Percentiles rank a stretch among this genome's conserved stretches.
Conservation (phyloP, 2,888 invertebrate genomes). For the Noctua comes region DNA sequence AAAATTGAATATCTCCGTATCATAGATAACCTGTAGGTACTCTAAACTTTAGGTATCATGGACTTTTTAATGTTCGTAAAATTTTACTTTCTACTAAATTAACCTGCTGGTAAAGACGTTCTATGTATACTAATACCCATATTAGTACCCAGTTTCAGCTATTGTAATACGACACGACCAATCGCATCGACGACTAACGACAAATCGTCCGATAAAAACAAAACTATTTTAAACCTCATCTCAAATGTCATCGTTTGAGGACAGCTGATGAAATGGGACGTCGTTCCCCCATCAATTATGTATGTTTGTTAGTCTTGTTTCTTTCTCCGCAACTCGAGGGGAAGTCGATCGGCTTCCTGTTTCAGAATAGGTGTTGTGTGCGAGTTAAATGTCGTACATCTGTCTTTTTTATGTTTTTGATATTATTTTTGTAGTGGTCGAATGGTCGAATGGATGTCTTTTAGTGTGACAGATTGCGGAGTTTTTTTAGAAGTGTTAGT, state of each 20-base stretch:
- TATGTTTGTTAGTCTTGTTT: constrained; percentile 67
- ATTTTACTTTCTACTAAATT: neutral
- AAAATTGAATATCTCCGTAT: neutral
- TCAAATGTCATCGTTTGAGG: constrained; percentile 75
- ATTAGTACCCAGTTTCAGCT: neutral
- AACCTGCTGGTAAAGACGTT: neutral
- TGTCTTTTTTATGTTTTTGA: constrained; percentile 54
- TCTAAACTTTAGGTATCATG: neutral
- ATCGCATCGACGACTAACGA: constrained; percentile 21
- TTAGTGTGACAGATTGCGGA: constrained; percentile 25
- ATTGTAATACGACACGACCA: neutral
- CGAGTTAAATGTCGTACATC: constrained; percentile 63
- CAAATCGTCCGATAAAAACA: constrained; percentile 57
- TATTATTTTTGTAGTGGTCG: constrained; percentile 51
- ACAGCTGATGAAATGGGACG: constrained; percentile 78
- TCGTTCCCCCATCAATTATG: constrained; percentile 79
- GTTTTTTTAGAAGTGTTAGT: constrained; percentile 11
- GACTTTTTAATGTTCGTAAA: neutral
- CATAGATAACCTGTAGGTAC: neutral
- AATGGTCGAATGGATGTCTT: constrained; percentile 33
- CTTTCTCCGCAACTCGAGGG: constrained; percentile 64
- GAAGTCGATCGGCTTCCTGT: constrained; percentile 72
- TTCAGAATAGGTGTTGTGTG: constrained; percentile 71
- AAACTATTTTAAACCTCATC: constrained; percentile 69
- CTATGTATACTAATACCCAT: neutral